Evolutionary conservation across 2,888 invertebrate species (phyloP), one percentile per base, ranked within the genome.

Genomic region (Atethmia centrago): DNA sequence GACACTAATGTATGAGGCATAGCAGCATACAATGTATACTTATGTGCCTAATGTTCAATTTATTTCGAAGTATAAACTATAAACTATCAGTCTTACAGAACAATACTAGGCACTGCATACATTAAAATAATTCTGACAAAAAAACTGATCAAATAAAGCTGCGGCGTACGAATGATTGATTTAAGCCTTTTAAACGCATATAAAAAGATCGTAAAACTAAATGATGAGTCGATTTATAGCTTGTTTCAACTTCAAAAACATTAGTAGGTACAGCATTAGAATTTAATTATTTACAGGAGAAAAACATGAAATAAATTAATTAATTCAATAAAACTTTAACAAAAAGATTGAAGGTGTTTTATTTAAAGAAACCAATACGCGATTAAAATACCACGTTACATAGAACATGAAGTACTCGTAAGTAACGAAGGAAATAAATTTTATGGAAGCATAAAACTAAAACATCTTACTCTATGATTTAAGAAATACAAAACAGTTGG

Each of bases 391-490:
- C 66, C 71, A 45, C 49, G 70, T 70, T 72, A 68, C 31, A 61
- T 74, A 67, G 40, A 69, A 71, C 66, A 62, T 65, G 42, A 28
- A 69, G 66, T 74, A 73, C n/a, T n/a, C n/a, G n/a, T n/a, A 7
- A 45, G 70, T 66, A 72, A 59, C 25, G 19, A 47, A 58, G 25
- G 55, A 70, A 78, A 77, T 68, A 65, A 25, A 74, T 72, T 85
- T 83, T 69, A 85, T 87, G 61, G 63, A 62, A 63, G n/a, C 74
- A 69, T 87, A 83, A 77, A 80, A 80, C 70, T 87, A 75, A 79
- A 80, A 75, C 72, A 67, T 71, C 55, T 77, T 73, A 83, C 51
- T 64, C 71, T 82, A 80, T 63, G 56, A 10, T 80, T 72, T 71
- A 31, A 65, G 66, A 79, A 76, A 56, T 56, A 79, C 8, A 71